These are phyloP conservation scores for Mellivora capensis DNA, from an alignment of 2,113 vertebrate species.

Conservation along the genomic window DNA sequence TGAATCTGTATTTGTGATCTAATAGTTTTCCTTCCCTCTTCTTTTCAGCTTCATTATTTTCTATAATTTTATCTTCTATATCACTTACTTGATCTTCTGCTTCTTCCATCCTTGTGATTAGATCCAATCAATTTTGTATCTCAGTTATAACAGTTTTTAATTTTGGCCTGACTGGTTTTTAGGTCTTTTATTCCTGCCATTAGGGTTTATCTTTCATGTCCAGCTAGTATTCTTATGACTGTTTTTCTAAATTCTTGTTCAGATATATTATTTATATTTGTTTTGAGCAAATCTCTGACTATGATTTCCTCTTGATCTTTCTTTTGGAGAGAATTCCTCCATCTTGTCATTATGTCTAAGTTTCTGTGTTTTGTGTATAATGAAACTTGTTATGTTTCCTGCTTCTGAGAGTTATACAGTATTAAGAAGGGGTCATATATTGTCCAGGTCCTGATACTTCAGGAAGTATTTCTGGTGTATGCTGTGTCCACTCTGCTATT, in stretches of 20 bases:
- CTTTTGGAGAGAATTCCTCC: not conserved
- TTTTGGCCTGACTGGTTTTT: not conserved
- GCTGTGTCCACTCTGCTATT: not conserved
- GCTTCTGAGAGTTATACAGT: not conserved
- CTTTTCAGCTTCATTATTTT: not conserved
- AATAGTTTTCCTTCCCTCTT: not conserved
- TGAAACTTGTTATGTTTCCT: not conserved
- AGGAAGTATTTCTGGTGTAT: not conserved
- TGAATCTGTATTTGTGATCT: not conserved
- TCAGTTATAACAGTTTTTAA: not conserved
- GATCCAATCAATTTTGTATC: not conserved
- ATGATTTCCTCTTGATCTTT: not conserved
- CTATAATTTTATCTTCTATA: not conserved
- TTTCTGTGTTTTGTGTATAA: not conserved
- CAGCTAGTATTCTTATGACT: not conserved
- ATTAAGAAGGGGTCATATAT: not conserved
- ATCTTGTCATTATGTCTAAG: not conserved
- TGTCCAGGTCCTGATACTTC: not conserved
- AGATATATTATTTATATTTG: not conserved
- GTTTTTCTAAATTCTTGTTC: not conserved
- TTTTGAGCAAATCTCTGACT: not conserved
- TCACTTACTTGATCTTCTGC: not conserved
- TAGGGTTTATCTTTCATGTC: not conserved
- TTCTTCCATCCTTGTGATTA: not conserved
- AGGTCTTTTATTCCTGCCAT: not conserved